A percentile compares a stretch with the other conserved stretches of the same genome.
phyloP scores from a whole-genome alignment of 2,113 vertebrate genomes.

The Sterna hirundo region DNA sequence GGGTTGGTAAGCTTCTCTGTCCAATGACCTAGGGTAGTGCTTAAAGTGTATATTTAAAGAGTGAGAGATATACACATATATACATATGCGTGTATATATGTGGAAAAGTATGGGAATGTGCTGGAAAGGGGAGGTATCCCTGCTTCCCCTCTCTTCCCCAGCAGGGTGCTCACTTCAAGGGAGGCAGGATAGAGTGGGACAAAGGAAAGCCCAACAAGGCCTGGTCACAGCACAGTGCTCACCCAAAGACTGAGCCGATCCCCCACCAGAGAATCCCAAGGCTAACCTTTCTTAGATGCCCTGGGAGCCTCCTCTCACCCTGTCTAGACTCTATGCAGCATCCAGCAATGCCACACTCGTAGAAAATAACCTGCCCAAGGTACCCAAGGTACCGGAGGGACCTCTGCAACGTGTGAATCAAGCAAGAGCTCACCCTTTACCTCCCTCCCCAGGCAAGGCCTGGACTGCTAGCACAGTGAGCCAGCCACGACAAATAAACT shows the following conservation, averaged over 20 bases:
- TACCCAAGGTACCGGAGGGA: neutral
- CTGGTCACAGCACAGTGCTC: neutral
- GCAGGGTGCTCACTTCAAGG: neutral
- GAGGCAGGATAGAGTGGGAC: neutral
- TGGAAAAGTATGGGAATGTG: neutral
- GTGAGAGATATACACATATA: neutral
- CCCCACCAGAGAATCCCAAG: neutral
- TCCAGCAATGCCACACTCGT: neutral
- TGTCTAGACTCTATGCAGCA: neutral
- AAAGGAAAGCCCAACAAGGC: neutral
- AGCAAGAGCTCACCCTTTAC: neutral
- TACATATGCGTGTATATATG: neutral
- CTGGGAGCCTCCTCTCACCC: neutral
- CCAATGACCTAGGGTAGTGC: neutral
- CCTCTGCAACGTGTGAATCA: neutral
- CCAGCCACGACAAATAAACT: neutral
- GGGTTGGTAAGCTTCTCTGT: neutral
- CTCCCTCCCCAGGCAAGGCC: neutral
- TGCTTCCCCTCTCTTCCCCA: neutral
- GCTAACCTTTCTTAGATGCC: neutral
- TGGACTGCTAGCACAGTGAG: neutral
- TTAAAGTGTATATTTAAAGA: neutral
- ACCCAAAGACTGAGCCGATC: neutral
- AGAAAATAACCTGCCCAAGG: neutral
- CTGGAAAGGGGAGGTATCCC: neutral